A percentile compares a stretch with the other conserved stretches of the same genome.
Evolutionary conservation across 2,797 vertebrate genomes (phyloP).

Genomic region (Helicolenus hilgendorfi): DNA sequence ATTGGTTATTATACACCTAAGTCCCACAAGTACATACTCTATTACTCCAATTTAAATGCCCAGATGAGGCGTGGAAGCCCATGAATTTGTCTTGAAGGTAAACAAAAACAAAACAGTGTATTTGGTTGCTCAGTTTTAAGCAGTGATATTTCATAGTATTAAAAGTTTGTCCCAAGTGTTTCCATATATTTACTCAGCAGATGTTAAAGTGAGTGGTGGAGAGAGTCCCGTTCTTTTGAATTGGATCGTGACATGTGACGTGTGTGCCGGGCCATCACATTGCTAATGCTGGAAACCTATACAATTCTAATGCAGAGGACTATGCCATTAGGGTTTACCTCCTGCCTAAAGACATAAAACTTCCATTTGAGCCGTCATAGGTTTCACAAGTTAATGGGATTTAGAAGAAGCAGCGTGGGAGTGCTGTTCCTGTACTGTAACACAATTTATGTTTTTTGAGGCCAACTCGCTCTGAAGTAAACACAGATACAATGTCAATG

Average conservation of each 20-base stretch:
- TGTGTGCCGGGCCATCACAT: neutral
- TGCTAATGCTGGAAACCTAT: conserved; percentile 4
- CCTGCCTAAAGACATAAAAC: conserved; percentile 30
- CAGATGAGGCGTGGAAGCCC: neutral
- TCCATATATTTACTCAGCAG: neutral
- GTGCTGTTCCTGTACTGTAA: conserved; percentile 1
- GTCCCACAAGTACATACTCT: neutral
- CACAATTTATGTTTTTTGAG: neutral
- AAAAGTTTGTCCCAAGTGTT: neutral
- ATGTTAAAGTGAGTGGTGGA: neutral
- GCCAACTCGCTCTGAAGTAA: neutral
- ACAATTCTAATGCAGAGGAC: conserved; percentile 40
- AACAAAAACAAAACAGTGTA: neutral
- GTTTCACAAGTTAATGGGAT: conserved; percentile 33
- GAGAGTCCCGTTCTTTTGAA: neutral
- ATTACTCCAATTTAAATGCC: neutral
- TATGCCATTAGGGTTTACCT: conserved; percentile 15
- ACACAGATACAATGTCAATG: neutral
- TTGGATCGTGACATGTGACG: neutral
- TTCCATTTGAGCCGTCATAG: conserved; percentile 34
- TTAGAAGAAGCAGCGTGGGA: neutral
- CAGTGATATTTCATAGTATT: neutral
- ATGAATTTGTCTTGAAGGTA: neutral
- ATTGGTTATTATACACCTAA: neutral
- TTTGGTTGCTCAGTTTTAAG: neutral